These are phyloP conservation scores for Scaptomyza flava DNA, from an alignment of 2,888 invertebrate species.

Conservation along the genomic window DNA sequence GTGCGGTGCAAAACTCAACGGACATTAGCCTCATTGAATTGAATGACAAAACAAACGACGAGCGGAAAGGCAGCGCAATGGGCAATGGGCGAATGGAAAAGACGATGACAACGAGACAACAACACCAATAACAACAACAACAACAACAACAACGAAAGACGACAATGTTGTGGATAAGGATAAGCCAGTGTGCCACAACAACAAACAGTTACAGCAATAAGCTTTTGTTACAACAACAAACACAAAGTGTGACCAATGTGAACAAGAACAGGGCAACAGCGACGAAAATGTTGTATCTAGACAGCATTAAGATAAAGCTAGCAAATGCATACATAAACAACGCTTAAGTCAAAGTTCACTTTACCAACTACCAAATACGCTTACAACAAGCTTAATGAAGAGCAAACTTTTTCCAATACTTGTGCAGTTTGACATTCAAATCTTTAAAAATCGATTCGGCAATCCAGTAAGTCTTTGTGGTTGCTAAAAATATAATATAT, in stretches of 20 bases:
- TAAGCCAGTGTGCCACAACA: constrained; percentile 69
- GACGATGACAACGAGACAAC: constrained; percentile 33
- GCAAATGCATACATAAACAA: constrained; percentile 77
- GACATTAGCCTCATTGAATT: constrained; percentile 83
- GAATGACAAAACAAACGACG: constrained; percentile 81
- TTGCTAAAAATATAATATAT: neutral
- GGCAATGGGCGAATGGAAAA: constrained; percentile 43
- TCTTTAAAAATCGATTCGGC: neutral
- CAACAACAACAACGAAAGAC: constrained; percentile 31
- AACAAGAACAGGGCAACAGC: constrained; percentile 34
- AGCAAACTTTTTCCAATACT: constrained; percentile 6
- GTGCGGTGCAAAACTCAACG: constrained; percentile 79
- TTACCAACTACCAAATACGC: constrained; percentile 49
- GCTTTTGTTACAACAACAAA: constrained; percentile 63
- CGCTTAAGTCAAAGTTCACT: constrained; percentile 18
- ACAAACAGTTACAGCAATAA: constrained; percentile 48
- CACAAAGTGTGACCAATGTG: constrained; percentile 37
- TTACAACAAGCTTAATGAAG: constrained; percentile 15
- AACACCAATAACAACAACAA: constrained; percentile 4
- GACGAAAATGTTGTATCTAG: constrained; percentile 74
- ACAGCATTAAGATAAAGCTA: constrained; percentile 79
- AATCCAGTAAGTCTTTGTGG: neutral
- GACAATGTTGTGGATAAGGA: constrained; percentile 79
- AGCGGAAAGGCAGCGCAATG: constrained; percentile 57
- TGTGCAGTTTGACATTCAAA: constrained; percentile 5